Evolutionary conservation across 2,113 vertebrate species (phyloP).

Genomic region (Ameiurus melas): DNA sequence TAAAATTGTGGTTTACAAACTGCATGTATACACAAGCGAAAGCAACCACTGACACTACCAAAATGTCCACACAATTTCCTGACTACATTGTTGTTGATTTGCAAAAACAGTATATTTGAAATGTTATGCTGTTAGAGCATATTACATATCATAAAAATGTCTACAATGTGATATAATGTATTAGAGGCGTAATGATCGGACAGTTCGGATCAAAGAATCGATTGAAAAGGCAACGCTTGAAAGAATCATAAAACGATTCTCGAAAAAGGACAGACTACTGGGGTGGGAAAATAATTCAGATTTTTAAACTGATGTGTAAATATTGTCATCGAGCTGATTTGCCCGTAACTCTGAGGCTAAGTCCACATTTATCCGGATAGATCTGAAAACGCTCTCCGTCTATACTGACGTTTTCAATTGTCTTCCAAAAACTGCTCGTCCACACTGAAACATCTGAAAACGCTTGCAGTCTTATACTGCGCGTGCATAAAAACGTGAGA

Average conservation of each 20-base stretch:
- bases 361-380: too few species aligned
- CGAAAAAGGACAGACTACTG: background rate
- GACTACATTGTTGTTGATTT: background rate
- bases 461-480: too few species aligned
- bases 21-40: background rate
- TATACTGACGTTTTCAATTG: too few species aligned
- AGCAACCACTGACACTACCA: background rate
- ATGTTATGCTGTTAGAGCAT: too few species aligned
- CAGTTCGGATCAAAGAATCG: background rate
- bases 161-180: background rate
- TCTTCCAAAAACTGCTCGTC: too few species aligned
- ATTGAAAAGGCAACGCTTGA: background rate
- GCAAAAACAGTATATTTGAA: background rate
- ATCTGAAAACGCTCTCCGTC: too few species aligned
- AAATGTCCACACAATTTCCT: background rate
- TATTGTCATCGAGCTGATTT: background rate
- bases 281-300: background rate
- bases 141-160: background rate
- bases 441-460: too few species aligned
- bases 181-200: background rate
- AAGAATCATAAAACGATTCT: background rate
- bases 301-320: background rate
- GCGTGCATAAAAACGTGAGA: too few species aligned
- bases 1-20: background rate
- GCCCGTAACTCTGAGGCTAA: background rate